Evolutionary conservation across 2,888 invertebrate species (phyloP).

Genomic region (Leucophora obtusa): DNA sequence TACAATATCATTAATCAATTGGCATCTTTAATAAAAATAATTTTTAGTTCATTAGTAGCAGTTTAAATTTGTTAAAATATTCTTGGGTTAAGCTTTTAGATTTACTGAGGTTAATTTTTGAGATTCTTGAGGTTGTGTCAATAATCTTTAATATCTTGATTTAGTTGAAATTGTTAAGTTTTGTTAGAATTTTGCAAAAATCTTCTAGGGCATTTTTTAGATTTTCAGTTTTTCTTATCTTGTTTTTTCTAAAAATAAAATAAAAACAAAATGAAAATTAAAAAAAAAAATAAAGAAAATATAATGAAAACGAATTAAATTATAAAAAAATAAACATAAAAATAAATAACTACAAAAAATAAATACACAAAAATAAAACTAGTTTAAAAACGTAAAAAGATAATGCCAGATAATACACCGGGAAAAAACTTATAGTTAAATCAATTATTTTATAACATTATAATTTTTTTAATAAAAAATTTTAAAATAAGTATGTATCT

Average conservation of each 20-base stretch:
- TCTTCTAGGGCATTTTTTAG: constrained; percentile 69
- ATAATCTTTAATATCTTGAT: not conserved
- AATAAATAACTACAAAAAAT: constrained; percentile 19
- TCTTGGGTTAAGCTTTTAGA: constrained; percentile 7
- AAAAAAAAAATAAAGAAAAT: constrained; percentile 24
- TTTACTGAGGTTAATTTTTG: constrained; percentile 28
- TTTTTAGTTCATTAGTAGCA: constrained; percentile 10
- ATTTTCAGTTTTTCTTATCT: constrained; percentile 69
- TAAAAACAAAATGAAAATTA: constrained; percentile 37
- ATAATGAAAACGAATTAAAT: constrained; percentile 24
- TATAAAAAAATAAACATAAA: constrained; percentile 25
- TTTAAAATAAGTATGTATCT: too few species aligned
- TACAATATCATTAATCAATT: not conserved
- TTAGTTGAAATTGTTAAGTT: constrained; percentile 72
- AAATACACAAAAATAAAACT: constrained; percentile 18
- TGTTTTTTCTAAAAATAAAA: constrained; percentile 66
- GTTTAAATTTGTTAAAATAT: not conserved
- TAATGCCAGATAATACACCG: too few species aligned
- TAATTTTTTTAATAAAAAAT: too few species aligned
- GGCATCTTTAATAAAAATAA: constrained; percentile 2
- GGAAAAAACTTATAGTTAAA: too few species aligned
- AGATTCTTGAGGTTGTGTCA: constrained; percentile 12
- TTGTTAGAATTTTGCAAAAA: constrained; percentile 70
- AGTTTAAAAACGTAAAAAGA: too few species aligned
- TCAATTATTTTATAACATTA: too few species aligned